Evolutionary conservation across 2,888 invertebrate genomes (phyloP), one percentile per base, ranked within the genome.

Genomic region (Pristionchus fissidentatus): DNA sequence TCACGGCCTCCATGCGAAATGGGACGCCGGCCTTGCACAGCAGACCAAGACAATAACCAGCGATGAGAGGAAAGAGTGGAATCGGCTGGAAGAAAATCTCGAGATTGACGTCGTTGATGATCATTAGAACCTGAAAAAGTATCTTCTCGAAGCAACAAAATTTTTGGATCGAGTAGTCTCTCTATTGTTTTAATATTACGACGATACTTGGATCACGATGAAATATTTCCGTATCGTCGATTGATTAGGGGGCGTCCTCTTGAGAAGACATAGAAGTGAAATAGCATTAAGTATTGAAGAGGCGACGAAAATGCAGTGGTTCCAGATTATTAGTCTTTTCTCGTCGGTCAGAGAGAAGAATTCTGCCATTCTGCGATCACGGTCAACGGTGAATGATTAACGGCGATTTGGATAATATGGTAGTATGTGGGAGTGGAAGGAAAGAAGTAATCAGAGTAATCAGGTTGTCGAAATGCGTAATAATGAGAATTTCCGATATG

Each of bases 171-270:
- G 22, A 3, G 52, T 52, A 52, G 8, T 4, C 15, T 4, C 2
- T 19, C 15, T 19, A 29, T 15, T 29, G 29, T n/a, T n/a, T n/a
- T n/a, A n/a, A n/a, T n/a, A n/a, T n/a, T n/a, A n/a, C n/a, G n/a
- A n/a, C n/a, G n/a, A n/a, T 26, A 70, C 70, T 70, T 70, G 70
- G 3, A 70, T 70, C 41, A 70, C 41, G 5, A 70, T 70, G 19
- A 70, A n/a, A 41, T 70, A 70, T 3, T 70, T 70, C 13, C 70
- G 70, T 26, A 70, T 41, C 1, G 70, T 70, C 0, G 41, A 32
- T 22, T 70, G 70, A 43, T 70, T 38, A 0, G 1, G 70, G 0
- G 70, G 70, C n/a, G 70, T 70, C 26, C 43, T 70, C 70, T 70
- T 70, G 70, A 70, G 5, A 3, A 70, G 15, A 10, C 70, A 70